phyloP scores from a whole-genome alignment of 1,140 invertebrate genomes.

The Drosophila trapezifrons region DNA sequence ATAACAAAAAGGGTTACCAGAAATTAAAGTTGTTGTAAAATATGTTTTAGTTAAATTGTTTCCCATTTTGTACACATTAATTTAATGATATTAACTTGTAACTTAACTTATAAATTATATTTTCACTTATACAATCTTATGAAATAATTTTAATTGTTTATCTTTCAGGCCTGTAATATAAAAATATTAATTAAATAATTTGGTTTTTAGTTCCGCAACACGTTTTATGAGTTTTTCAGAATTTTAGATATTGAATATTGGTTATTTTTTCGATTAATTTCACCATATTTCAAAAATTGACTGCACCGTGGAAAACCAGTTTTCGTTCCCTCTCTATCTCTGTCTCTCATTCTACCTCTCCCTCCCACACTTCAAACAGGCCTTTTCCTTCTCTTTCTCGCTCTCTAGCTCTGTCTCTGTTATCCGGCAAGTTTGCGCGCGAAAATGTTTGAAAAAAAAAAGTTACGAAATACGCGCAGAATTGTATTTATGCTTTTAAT shows the following conservation, averaged over 20 bases:
- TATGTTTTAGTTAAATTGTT: background rate
- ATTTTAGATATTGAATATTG: constrained; percentile 16
- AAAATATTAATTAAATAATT: background rate
- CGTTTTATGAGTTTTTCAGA: background rate
- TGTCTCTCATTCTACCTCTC: background rate
- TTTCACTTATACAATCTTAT: background rate
- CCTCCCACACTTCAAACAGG: constrained; percentile 47
- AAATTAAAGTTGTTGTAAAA: background rate
- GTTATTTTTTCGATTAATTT: constrained; percentile 50
- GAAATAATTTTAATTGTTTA: background rate
- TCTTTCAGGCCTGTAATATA: background rate
- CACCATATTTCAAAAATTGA: constrained; percentile 55
- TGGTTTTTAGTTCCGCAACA: background rate
- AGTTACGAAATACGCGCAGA: constrained; percentile 29
- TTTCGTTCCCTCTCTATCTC: constrained; percentile 12
- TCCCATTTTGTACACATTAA: background rate
- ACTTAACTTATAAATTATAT: too few species aligned
- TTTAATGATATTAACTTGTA: too few species aligned
- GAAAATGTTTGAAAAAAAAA: constrained; percentile 38
- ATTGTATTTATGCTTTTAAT: constrained; percentile 29
- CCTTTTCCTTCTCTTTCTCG: constrained; percentile 30
- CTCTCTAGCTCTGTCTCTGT: background rate
- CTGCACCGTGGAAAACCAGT: constrained; percentile 50
- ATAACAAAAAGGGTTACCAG: background rate
- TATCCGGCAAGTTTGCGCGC: constrained; percentile 35